phyloP scores from a whole-genome alignment of 2,888 invertebrate species.

The Agriopis marginaria region DNA sequence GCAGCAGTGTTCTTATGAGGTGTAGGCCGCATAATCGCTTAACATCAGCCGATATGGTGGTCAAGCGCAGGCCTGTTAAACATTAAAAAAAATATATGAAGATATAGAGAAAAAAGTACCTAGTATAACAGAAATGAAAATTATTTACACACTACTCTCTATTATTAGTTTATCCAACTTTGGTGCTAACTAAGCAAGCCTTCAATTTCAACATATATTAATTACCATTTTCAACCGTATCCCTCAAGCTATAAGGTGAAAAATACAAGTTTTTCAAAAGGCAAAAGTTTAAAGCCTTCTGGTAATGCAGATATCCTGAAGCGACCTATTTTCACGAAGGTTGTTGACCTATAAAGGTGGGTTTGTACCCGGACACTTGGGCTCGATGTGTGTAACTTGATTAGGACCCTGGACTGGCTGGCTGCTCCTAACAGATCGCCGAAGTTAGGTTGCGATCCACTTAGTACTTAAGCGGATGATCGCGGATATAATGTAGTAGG shows the following conservation, averaged over 20 bases:
- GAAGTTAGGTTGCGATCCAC: too few species aligned
- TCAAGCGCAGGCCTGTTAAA: too few species aligned
- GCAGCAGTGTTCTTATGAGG: too few species aligned
- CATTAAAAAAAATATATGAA: too few species aligned
- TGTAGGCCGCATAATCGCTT: too few species aligned
- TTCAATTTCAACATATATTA: background rate
- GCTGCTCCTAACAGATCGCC: too few species aligned
- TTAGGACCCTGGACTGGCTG: background rate
- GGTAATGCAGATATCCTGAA: slow-evolving; percentile 36
- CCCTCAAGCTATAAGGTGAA: background rate
- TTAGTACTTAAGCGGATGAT: too few species aligned
- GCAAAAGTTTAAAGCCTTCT: slow-evolving; percentile 34
- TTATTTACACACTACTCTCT: too few species aligned
- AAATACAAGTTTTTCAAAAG: slow-evolving; percentile 1
- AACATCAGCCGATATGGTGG: too few species aligned
- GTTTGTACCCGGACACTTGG: slow-evolving; percentile 9
- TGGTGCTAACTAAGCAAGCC: background rate
- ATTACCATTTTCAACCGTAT: slow-evolving; percentile 19
- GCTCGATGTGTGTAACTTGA: slow-evolving; percentile 10
- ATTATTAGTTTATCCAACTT: slow-evolving; percentile 1
- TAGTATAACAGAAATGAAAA: too few species aligned
- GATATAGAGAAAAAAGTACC: too few species aligned
- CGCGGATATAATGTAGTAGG: too few species aligned
- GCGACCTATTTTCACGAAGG: slow-evolving; percentile 33
- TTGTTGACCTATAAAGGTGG: slow-evolving; percentile 28